A percentile compares a stretch with the other conserved stretches of the same genome.
Evolutionary conservation across 2,888 invertebrate species (phyloP).

Genomic region (Cephus sareptanus): DNA sequence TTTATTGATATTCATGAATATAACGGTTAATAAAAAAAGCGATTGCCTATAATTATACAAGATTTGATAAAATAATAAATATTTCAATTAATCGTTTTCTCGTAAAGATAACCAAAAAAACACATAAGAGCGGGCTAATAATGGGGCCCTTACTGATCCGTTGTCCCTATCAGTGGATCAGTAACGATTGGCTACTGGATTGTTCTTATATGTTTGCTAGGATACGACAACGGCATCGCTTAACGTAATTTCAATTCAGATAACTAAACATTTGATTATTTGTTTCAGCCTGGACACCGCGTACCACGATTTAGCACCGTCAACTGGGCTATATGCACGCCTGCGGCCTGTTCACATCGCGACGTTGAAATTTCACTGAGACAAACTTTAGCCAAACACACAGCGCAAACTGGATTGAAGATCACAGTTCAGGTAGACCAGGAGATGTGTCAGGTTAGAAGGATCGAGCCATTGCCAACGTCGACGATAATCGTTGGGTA

Average conservation of each 20-base stretch:
- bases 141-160: neutral
- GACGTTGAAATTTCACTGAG: constrained; percentile 72
- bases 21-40: neutral
- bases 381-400: constrained; percentile 67
- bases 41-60: neutral
- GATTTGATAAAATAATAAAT: neutral
- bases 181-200: neutral
- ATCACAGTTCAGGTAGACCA: constrained; percentile 71
- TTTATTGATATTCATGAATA: neutral
- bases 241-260: neutral
- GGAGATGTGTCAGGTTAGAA: constrained; percentile 72
- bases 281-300: constrained; percentile 75
- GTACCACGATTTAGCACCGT: constrained; percentile 76
- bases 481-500: constrained; percentile 69
- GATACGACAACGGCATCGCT: neutral
- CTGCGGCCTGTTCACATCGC: constrained; percentile 70
- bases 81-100: neutral
- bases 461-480: constrained; percentile 60
- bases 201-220: neutral
- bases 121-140: neutral
- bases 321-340: constrained; percentile 78
- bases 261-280: neutral
- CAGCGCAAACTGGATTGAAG: constrained; percentile 69
- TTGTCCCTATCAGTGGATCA: neutral
- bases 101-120: neutral